phyloP scores from a whole-genome alignment of 2,797 vertebrate species.

The Chelidonichthys spinosus region DNA sequence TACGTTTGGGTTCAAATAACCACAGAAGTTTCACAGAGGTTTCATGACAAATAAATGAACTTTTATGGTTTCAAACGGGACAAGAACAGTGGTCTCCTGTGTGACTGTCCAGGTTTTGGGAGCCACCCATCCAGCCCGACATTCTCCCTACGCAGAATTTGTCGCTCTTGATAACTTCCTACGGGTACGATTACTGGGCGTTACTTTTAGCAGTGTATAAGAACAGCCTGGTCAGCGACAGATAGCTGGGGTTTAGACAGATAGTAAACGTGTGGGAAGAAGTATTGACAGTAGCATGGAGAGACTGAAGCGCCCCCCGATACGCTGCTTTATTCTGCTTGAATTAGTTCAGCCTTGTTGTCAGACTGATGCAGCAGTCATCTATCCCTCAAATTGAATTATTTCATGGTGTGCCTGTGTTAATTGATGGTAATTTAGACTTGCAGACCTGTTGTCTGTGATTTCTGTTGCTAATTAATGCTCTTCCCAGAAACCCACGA shows the following conservation, averaged over 20 bases:
- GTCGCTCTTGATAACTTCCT: no score
- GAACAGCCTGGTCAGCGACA: no score
- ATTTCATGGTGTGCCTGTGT: neutral
- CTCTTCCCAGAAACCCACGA: neutral
- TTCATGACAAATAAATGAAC: neutral
- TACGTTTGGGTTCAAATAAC: no score
- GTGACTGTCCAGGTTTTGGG: neutral
- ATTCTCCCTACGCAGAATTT: no score
- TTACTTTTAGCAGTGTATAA: no score
- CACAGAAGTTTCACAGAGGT: neutral
- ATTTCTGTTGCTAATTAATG: neutral
- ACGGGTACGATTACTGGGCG: no score
- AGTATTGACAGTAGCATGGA: no score
- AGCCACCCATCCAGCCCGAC: no score
- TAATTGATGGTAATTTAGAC: conserved; percentile 11
- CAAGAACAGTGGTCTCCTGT: neutral
- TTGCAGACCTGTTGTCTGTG: conserved; percentile 2
- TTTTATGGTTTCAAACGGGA: neutral
- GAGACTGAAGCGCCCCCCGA: no score
- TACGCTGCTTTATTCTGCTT: neutral
- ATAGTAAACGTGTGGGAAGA: no score
- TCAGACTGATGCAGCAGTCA: neutral
- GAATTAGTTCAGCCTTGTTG: neutral
- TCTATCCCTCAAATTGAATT: no score
- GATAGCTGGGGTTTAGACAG: no score